Percentiles rank a stretch among this genome's conserved stretches.
Conservation (phyloP, 1,140 invertebrate species). For the Zaprionus africanus region DNA sequence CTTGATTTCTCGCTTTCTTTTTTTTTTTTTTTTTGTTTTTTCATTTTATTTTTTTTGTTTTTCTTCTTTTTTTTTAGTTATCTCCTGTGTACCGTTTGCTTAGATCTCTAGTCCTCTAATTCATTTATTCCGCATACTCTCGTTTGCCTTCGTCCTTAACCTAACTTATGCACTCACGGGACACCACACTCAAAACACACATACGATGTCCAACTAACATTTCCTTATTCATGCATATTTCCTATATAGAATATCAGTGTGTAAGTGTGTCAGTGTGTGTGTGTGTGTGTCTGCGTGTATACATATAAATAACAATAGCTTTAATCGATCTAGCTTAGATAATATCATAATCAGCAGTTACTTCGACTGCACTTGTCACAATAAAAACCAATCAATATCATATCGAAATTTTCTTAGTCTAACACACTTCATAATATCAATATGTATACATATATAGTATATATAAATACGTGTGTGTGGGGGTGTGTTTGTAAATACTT, state of each 20-base stretch:
- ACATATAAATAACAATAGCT: slow-evolving; percentile 46
- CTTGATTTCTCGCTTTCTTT: not conserved
- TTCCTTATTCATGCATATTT: slow-evolving; percentile 3
- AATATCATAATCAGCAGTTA: slow-evolving; percentile 52
- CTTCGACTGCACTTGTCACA: slow-evolving; percentile 44
- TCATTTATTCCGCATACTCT: slow-evolving; percentile 39
- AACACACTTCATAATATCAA: not conserved
- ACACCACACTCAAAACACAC: slow-evolving; percentile 19
- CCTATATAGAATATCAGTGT: not conserved
- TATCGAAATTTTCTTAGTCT: slow-evolving; percentile 24
- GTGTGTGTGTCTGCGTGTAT: slow-evolving; percentile 13
- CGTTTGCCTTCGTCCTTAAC: slow-evolving; percentile 13
- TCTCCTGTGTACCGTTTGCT: slow-evolving; percentile 48
- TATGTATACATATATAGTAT: not conserved
- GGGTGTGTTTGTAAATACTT: slow-evolving; percentile 5
- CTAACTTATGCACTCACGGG: slow-evolving; percentile 24
- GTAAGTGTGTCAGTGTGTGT: slow-evolving; percentile 7
- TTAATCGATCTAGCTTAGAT: slow-evolving; percentile 45
- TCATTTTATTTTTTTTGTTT: slow-evolving; percentile 4
- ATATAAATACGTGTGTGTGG: slow-evolving; percentile 1
- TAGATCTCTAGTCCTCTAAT: slow-evolving; percentile 32
- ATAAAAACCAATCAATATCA: slow-evolving; percentile 62
- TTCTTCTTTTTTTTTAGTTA: slow-evolving; percentile 19
- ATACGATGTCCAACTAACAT: slow-evolving; percentile 10
- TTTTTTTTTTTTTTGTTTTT: not conserved